A percentile compares a stretch with the other conserved stretches of the same genome.
phyloP scores from a whole-genome alignment of 2,113 vertebrate genomes.

The Eidolon helvum region DNA sequence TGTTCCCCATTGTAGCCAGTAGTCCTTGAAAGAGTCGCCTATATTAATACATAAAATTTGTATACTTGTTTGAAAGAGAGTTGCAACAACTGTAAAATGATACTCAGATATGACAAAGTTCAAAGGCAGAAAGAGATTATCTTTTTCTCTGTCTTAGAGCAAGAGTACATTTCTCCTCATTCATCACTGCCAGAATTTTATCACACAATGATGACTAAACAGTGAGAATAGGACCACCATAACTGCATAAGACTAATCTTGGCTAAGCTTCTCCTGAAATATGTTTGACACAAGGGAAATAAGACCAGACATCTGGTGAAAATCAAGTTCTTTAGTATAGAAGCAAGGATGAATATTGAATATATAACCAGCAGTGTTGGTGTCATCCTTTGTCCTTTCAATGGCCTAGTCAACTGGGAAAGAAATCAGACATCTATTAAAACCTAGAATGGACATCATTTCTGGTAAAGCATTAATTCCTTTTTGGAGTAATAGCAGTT shows the following conservation, averaged over 20 bases:
- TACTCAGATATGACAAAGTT: background rate
- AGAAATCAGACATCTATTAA: background rate
- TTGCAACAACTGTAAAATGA: background rate
- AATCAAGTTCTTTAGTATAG: background rate
- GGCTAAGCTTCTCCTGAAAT: background rate
- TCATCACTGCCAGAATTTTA: background rate
- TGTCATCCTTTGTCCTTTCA: background rate
- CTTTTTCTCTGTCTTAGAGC: background rate
- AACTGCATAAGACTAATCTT: background rate
- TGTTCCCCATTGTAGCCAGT: background rate
- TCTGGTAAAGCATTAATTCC: background rate
- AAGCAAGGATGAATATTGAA: background rate
- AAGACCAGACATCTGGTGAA: background rate
- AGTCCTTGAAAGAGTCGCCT: background rate
- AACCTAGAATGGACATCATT: background rate
- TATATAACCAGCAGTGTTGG: background rate
- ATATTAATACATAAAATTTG: background rate
- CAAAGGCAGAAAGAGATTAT: background rate
- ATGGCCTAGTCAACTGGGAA: background rate
- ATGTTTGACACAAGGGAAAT: background rate
- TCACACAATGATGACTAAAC: background rate
- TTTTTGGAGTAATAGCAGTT: background rate
- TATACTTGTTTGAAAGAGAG: background rate
- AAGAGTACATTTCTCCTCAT: background rate
- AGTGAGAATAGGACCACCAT: background rate